Conservation (phyloP, 2,113 vertebrate species). For the Bettongia penicillata region DNA sequence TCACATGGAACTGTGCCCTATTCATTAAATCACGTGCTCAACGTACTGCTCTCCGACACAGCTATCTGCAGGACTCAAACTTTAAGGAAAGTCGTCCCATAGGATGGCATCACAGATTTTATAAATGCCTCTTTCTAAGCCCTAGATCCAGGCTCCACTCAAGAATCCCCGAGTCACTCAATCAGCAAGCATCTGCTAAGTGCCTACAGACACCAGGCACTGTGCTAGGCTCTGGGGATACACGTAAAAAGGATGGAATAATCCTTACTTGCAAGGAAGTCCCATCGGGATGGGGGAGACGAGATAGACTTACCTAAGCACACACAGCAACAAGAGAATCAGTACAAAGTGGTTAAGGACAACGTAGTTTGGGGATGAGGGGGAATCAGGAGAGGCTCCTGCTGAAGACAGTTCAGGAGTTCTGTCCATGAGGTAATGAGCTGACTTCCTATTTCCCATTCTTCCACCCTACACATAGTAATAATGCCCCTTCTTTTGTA, state of each 20-base stretch:
- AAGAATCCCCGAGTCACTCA: not conserved
- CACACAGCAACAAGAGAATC: not conserved
- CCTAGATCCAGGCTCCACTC: not conserved
- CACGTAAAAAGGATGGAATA: not conserved
- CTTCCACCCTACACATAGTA: not conserved
- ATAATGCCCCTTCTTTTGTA: not conserved
- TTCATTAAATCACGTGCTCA: not conserved
- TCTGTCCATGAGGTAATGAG: not conserved
- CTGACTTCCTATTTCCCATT: not conserved
- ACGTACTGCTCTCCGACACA: not conserved
- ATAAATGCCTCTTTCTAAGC: not conserved
- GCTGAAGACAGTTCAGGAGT: not conserved
- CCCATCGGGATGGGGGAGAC: not conserved
- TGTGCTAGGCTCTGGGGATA: not conserved
- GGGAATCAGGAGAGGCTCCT: not conserved
- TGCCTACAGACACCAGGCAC: not conserved
- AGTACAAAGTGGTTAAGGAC: not conserved
- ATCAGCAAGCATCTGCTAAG: not conserved
- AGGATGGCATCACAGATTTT: not conserved
- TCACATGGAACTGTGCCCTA: not conserved
- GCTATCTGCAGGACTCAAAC: not conserved
- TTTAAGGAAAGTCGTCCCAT: not conserved
- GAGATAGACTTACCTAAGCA: not conserved
- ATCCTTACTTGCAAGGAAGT: not conserved
- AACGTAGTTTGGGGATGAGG: not conserved